Percentiles rank a stretch among this genome's conserved stretches.
phyloP scores from a whole-genome alignment of 2,113 vertebrate genomes.

The Numida meleagris region DNA sequence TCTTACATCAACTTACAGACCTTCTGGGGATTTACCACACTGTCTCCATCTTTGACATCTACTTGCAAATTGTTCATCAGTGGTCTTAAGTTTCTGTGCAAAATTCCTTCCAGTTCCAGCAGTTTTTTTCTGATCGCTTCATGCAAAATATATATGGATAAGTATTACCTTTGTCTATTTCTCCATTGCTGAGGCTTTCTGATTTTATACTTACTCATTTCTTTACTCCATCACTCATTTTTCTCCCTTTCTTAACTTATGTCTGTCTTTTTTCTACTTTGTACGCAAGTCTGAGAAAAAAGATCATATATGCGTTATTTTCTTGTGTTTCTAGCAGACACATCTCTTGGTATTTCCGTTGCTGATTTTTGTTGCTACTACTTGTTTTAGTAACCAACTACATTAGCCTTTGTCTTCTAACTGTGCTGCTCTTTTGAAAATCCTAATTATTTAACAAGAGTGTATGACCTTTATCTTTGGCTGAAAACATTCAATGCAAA shows the following conservation, averaged over 20 bases:
- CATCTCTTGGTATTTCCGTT: background rate
- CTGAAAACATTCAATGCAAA: background rate
- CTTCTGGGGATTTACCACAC: background rate
- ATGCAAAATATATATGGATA: background rate
- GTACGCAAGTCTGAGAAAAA: too few relatives aligned
- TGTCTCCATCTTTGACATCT: background rate
- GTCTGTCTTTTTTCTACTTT: background rate
- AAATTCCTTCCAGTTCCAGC: background rate
- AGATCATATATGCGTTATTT: background rate
- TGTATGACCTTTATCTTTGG: background rate
- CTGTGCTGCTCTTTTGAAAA: background rate
- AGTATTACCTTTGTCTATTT: background rate
- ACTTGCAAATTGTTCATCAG: background rate
- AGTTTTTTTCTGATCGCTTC: background rate
- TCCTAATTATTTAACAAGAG: background rate
- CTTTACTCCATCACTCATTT: rapidly evolving
- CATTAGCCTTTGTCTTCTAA: background rate
- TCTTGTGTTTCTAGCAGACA: background rate
- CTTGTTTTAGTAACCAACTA: background rate
- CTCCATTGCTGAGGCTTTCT: background rate
- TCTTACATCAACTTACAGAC: background rate
- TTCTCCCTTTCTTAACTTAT: background rate
- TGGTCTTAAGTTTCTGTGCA: background rate
- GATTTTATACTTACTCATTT: background rate
- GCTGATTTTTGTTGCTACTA: background rate